phyloP scores from a whole-genome alignment of 2,888 invertebrate genomes.

The Tryphoninae sp. region DNA sequence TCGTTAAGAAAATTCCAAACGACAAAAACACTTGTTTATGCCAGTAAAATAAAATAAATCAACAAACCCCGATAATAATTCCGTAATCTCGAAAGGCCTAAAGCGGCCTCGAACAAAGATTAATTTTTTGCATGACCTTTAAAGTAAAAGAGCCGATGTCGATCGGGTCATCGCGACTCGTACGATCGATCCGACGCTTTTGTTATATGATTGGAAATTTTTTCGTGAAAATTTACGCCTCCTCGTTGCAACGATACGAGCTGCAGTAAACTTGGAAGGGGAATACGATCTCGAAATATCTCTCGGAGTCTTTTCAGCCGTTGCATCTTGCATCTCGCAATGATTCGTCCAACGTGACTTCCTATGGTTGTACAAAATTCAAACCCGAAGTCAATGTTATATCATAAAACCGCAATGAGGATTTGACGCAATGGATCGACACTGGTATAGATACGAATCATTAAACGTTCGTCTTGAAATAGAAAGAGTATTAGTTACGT shows the following conservation, averaged over 20 bases:
- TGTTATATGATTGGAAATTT: neutral
- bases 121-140: neutral
- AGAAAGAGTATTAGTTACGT: conserved; percentile 44
- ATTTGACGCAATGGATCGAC: conserved; percentile 30
- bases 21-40: too few relatives aligned
- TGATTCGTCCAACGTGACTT: neutral
- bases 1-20: neutral
- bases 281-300: conserved; percentile 24
- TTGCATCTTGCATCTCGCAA: conserved; percentile 6
- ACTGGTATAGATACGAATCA: conserved; percentile 29
- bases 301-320: neutral
- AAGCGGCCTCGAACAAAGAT: neutral
- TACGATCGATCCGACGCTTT: neutral
- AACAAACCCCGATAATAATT: neutral
- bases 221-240: neutral
- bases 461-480: conserved; percentile 59
- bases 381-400: conserved; percentile 32
- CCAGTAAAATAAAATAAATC: neutral
- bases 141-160: neutral
- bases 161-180: neutral
- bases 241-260: neutral
- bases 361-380: conserved; percentile 1
- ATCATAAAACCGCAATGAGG: conserved; percentile 19
- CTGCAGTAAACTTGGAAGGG: neutral
- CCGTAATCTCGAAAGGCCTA: neutral